Conservation (phyloP, 23 tunicate genomes). For the Halocynthia aurantium region DNA sequence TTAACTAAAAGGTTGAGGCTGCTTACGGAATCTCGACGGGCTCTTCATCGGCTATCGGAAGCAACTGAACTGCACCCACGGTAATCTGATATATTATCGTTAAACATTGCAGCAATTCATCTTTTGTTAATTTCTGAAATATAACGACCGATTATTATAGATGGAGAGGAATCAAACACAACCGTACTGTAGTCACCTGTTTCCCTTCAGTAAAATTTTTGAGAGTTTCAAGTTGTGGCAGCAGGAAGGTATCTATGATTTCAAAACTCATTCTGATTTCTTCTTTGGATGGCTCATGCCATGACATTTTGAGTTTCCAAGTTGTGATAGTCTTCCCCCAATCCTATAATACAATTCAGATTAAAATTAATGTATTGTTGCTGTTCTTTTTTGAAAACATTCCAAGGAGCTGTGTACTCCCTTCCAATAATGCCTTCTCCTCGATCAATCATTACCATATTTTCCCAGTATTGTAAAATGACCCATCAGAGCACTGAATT, state of each 20-base stretch:
- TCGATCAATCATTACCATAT: no score
- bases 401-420: no score
- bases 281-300: slow-evolving; percentile 74
- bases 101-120: slow-evolving; percentile 41
- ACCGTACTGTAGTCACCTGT: background rate
- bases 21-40: slow-evolving; percentile 16
- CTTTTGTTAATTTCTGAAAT: slow-evolving; percentile 42
- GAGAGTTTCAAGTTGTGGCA: slow-evolving; percentile 40
- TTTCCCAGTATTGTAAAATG: no score
- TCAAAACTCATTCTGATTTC: slow-evolving; percentile 62
- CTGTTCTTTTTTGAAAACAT: background rate
- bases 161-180: no score
- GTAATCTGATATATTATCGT: slow-evolving; percentile 4
- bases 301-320: slow-evolving; percentile 30
- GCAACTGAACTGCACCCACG: slow-evolving; percentile 1
- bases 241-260: slow-evolving; percentile 29
- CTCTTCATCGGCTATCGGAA: slow-evolving; percentile 6
- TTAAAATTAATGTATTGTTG: background rate
- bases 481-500: no score
- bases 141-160: background rate
- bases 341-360: slow-evolving; percentile 37
- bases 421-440: no score
- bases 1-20: background rate
- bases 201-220: slow-evolving; percentile 12
- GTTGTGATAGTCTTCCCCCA: slow-evolving; percentile 75